Conservation (phyloP, 2,888 invertebrate species). For the Eurytoma californica region DNA sequence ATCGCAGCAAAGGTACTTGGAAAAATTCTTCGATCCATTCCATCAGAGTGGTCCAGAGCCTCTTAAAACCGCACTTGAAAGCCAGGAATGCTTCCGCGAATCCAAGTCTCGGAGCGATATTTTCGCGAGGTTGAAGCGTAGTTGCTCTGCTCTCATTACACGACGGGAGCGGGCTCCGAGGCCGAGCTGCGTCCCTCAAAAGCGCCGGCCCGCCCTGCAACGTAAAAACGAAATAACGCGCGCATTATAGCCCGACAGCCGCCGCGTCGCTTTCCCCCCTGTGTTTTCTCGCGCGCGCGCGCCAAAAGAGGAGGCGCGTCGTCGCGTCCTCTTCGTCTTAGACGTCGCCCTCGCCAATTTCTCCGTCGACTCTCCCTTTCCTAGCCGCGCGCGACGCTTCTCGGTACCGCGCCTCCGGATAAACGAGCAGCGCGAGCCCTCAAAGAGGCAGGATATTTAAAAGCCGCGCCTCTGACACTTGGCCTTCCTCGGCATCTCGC, state of each 20-base stretch:
- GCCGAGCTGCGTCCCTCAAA: too few species aligned
- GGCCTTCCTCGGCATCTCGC: slow-evolving; percentile 33
- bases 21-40: too few species aligned
- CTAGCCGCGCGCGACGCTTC: neutral
- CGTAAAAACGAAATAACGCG: slow-evolving; percentile 49
- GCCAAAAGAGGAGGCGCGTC: neutral
- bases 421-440: slow-evolving; percentile 3
- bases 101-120: too few species aligned
- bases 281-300: too few species aligned
- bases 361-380: neutral
- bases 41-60: too few species aligned
- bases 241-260: slow-evolving; percentile 26
- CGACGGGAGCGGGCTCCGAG: too few species aligned
- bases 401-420: neutral
- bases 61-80: too few species aligned
- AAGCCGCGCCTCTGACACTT: slow-evolving; percentile 44
- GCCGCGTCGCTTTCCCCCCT: neutral
- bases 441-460: slow-evolving; percentile 29
- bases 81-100: too few species aligned
- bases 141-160: too few species aligned
- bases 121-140: too few species aligned
- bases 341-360: neutral
- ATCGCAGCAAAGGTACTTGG: too few species aligned
- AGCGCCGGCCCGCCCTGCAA: neutral
- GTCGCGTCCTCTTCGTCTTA: slow-evolving; percentile 5